These are phyloP conservation scores for Halesus radiatus DNA, from an alignment of 1,140 invertebrate species.

Conservation along the genomic window DNA sequence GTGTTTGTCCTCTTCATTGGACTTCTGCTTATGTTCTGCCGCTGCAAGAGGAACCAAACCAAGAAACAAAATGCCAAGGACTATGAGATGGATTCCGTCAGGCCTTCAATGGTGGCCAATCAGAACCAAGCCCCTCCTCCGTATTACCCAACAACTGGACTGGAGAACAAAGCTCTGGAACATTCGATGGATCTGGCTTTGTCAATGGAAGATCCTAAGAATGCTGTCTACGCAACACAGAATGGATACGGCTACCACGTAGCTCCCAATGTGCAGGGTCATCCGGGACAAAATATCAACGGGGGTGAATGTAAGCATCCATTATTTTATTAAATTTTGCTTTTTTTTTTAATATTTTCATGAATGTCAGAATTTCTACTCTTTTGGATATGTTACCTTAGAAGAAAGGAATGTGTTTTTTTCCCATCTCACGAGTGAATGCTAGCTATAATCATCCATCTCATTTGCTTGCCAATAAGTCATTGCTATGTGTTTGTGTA, in stretches of 20 bases:
- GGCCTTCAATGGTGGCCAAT: conserved; percentile 83
- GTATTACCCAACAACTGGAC: conserved; percentile 85
- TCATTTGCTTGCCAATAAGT: conserved; percentile 10
- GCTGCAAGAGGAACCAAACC: conserved; percentile 85
- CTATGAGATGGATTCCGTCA: conserved; percentile 88
- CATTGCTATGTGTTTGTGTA: conserved; percentile 21
- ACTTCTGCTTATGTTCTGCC: conserved; percentile 86
- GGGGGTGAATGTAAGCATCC: conserved; percentile 80
- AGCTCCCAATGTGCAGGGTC: conserved; percentile 68
- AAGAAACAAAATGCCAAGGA: conserved; percentile 87
- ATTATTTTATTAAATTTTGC: conserved; percentile 4
- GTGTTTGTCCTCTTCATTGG: conserved; percentile 84
- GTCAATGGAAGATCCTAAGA: conserved; percentile 86
- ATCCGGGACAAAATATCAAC: conserved; percentile 75
- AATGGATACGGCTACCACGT: conserved; percentile 88
- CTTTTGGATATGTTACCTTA: too few relatives aligned
- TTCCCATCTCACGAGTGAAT: background rate
- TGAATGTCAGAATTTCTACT: background rate
- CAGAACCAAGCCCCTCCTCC: conserved; percentile 88
- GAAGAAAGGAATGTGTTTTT: background rate
- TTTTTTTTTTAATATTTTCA: conserved; percentile 3
- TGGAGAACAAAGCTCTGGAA: conserved; percentile 93
- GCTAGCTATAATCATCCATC: conserved; percentile 1
- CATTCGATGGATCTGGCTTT: conserved; percentile 86
- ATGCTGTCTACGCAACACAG: conserved; percentile 83